These are phyloP conservation scores for Petrocephalus microphthalmus DNA, from an alignment of 2,113 vertebrate genomes.

Conservation along the genomic window DNA sequence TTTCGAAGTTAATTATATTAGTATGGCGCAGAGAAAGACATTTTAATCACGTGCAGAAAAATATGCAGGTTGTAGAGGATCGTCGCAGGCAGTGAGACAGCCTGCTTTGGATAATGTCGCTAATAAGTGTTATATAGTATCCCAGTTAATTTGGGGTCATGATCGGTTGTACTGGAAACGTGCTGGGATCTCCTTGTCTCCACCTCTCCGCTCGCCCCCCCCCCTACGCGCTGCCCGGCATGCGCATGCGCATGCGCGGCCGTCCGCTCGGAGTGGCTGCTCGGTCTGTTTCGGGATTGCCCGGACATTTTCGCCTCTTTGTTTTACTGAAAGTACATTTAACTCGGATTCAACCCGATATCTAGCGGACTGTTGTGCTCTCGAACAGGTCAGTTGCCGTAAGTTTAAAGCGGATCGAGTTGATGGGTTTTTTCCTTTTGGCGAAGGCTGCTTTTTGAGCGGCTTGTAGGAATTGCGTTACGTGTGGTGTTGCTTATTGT, in stretches of 20 bases:
- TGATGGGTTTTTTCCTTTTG: constrained; percentile 11
- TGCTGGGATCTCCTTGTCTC: background rate
- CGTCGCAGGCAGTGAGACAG: background rate
- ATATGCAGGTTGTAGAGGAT: background rate
- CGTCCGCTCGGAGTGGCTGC: constrained; percentile 53
- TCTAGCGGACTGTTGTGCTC: constrained; percentile 55
- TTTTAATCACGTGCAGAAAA: background rate
- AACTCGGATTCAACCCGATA: constrained; percentile 63
- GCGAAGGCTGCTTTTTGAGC: constrained; percentile 22
- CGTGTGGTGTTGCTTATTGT: constrained; percentile 40
- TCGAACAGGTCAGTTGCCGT: constrained; percentile 58
- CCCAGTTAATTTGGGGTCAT: background rate
- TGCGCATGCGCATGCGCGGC: constrained; percentile 63
- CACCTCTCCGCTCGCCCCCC: constrained; percentile 18
- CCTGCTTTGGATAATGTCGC: background rate
- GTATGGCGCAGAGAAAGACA: background rate
- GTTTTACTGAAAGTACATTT: constrained; percentile 74
- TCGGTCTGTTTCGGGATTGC: constrained; percentile 70
- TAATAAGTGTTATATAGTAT: background rate
- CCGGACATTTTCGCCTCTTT: constrained; percentile 77
- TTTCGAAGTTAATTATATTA: background rate
- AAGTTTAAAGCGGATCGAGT: constrained; percentile 21
- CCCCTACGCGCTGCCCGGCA: constrained; percentile 27
- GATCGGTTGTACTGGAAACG: background rate
- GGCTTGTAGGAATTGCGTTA: constrained; percentile 36